These are phyloP conservation scores for Psettodes erumei DNA, from an alignment of 2,113 vertebrate genomes.

Conservation along the genomic window DNA sequence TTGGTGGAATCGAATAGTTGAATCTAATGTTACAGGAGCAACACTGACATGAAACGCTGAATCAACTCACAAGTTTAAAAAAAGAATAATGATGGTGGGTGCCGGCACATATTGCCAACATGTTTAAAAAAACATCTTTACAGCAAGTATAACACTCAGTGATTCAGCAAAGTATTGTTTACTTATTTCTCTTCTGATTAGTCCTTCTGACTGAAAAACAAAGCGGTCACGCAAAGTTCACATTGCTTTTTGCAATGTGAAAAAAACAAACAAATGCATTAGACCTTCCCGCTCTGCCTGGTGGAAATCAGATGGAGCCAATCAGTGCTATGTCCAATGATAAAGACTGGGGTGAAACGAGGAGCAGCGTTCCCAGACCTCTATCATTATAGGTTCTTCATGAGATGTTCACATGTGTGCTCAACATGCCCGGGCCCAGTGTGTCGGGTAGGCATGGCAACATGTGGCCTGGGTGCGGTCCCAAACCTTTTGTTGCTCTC, in stretches of 20 bases:
- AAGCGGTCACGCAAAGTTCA: constrained; percentile 9
- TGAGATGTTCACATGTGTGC: constrained; percentile 63
- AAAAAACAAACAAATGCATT: background rate
- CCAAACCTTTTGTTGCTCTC: constrained; percentile 40
- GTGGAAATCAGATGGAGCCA: constrained; percentile 44
- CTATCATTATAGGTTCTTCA: constrained; percentile 49
- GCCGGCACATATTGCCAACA: background rate
- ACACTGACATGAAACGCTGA: background rate
- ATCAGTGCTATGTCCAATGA: constrained; percentile 28
- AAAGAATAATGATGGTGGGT: background rate
- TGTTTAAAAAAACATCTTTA: background rate
- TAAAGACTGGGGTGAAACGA: constrained; percentile 7
- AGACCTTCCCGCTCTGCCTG: background rate
- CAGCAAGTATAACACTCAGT: background rate
- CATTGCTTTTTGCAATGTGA: no score
- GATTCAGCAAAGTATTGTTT: background rate
- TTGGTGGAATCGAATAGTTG: background rate
- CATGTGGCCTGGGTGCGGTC: constrained; percentile 44
- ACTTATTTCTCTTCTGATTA: background rate
- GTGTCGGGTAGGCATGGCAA: constrained; percentile 57
- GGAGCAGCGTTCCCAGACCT: constrained; percentile 26
- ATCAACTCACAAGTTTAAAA: background rate
- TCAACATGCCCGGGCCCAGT: constrained; percentile 55
- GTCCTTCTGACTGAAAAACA: background rate
- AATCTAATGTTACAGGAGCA: background rate